Conservation (phyloP, 2,797 vertebrate genomes). For the Bradypodion pumilum region DNA sequence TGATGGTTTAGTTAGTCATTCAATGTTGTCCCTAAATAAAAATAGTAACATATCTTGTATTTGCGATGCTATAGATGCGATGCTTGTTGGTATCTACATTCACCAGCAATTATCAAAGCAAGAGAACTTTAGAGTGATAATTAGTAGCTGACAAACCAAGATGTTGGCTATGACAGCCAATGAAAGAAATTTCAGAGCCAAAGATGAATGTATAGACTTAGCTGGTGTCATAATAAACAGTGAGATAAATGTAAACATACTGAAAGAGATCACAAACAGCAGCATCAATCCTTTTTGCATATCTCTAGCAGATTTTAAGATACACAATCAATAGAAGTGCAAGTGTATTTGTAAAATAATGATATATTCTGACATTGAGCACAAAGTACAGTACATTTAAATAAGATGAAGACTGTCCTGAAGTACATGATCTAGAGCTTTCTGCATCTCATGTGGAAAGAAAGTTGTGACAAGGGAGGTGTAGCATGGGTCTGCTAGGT, state of each 20-base stretch:
- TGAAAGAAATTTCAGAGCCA: not conserved
- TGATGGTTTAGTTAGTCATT: no score
- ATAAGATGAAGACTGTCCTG: not conserved
- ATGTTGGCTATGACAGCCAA: not conserved
- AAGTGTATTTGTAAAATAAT: not conserved
- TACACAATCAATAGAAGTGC: not conserved
- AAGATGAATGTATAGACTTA: not conserved
- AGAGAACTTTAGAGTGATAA: not conserved
- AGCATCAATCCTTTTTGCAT: not conserved
- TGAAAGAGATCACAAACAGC: not conserved
- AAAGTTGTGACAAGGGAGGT: not conserved
- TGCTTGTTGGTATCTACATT: not conserved
- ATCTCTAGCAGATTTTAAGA: not conserved
- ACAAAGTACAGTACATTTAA: not conserved
- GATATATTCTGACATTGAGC: not conserved
- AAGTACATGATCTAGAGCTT: not conserved
- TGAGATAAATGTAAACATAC: not conserved
- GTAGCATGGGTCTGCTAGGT: no score
- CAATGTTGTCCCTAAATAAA: no score
- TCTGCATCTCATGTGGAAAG: not conserved
- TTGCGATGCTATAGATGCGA: no score
- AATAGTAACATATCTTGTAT: no score
- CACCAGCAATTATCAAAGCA: not conserved
- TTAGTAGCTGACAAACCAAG: not conserved
- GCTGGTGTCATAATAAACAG: not conserved